Base-by-base conservation (phyloP, 2,113 vertebrate genomes). In the Myanophis thanlyinensis region DNA sequence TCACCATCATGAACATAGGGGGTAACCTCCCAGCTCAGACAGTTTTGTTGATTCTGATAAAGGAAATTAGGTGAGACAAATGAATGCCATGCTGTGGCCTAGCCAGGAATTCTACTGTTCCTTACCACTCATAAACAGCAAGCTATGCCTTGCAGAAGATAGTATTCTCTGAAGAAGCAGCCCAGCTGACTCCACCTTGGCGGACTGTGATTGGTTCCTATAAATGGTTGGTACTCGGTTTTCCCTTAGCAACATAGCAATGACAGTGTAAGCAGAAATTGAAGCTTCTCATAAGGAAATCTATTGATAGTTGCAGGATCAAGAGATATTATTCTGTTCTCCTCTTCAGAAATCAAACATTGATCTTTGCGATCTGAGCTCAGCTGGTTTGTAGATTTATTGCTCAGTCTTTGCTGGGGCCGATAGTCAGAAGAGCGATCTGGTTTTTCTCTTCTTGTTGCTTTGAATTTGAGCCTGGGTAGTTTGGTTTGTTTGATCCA, bases 221-320 rank as follows among this genome's bases (percentile, higher is more conserved):
- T 89, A 92, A 92, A 92, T 89, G 73, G 67, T 85, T 56, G 89
- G 88, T 48, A 85, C 52, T 49, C 67, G 40, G 73, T 53, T 89
- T 85, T 89, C 59, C 92, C 92, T 92, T 92, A 92, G 88, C 92
- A 92, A 89, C 88, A 92, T 92, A 85, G 88, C 67, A 92, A 12
- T 89, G 91, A 51, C 86, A 92, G 86, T 52, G 25, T 59, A 59
- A 85, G 88, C 73, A 85, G 73, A 54, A 56, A 51, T 35, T 89
- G 87, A 73, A 89, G 67, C 80, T 92, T 85, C 88, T 85, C 89
- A 20, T 11, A 85, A 23, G 35, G 88, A 80, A 44, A 35, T 22
- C 73, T 59, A 49, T 59, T 5, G 30, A 3, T 85, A 23, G 44
- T 15, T 92, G 88, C 52, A 85, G 30, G n/a, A 92, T 85, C 20